These are phyloP conservation scores for Spongilla lacustris DNA, from an alignment of 37 sponge, comb jelly and placozoan genomes.

Conservation along the genomic window DNA sequence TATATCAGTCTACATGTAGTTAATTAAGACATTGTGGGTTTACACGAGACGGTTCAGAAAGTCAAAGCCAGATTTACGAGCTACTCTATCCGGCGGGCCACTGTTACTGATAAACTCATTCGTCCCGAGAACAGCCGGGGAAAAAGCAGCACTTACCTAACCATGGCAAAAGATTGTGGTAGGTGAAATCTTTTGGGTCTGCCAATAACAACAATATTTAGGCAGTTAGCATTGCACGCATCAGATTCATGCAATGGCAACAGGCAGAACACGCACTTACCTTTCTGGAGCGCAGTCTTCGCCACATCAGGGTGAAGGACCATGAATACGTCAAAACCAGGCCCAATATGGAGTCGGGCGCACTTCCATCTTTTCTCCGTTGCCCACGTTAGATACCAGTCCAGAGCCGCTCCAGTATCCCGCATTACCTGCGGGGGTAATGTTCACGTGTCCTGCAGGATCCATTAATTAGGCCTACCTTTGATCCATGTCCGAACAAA, in stretches of 20 bases:
- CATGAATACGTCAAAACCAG: constrained; percentile 15
- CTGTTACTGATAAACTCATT: no score
- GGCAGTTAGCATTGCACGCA: no score
- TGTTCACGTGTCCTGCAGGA: neutral
- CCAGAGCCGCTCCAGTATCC: constrained; percentile 39
- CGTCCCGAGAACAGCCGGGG: no score
- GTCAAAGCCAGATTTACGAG: no score
- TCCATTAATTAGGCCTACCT: neutral
- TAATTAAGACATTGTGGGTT: no score
- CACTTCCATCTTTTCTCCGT: constrained; percentile 20
- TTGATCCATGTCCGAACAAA: constrained; percentile 49
- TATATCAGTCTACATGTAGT: no score
- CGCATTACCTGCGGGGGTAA: neutral
- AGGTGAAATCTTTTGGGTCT: constrained; percentile 73
- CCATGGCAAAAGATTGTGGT: constrained; percentile 59
- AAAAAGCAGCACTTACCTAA: no score
- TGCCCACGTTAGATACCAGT: neutral
- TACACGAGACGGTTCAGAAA: no score
- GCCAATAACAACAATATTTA: no score
- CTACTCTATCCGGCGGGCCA: no score
- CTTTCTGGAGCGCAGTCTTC: constrained; percentile 26
- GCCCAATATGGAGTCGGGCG: constrained; percentile 12
- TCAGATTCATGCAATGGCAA: no score
- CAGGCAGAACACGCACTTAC: constrained; percentile 1
- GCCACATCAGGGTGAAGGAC: constrained; percentile 36